These are phyloP conservation scores for Cyphomyrus plagiostoma DNA, from an alignment of 2,113 vertebrate genomes.

Conservation along the genomic window DNA sequence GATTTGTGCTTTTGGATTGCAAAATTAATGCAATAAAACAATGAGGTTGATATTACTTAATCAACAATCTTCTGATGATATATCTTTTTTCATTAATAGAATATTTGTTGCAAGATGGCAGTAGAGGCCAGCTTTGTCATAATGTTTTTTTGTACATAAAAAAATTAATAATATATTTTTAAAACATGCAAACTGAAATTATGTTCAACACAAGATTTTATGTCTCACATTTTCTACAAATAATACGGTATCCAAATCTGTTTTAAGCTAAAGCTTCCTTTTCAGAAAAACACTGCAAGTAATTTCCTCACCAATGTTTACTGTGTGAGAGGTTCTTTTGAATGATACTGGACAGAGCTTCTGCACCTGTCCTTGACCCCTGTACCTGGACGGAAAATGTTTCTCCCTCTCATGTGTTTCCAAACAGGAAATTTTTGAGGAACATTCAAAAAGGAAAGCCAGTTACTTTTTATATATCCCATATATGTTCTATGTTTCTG, in stretches of 20 bases:
- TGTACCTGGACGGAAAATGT: constrained; percentile 25
- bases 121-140: background rate
- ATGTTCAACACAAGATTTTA: background rate
- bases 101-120: background rate
- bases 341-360: constrained; percentile 26
- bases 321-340: constrained; percentile 19
- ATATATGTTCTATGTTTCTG: background rate
- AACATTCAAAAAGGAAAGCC: constrained; percentile 17
- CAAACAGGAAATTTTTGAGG: constrained; percentile 34
- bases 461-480: background rate
- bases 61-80: background rate
- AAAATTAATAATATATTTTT: background rate
- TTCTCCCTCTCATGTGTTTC: constrained; percentile 33
- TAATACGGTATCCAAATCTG: background rate
- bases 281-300: background rate
- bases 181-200: background rate
- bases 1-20: constrained; percentile 27
- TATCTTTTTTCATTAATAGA: background rate
- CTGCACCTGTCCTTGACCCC: constrained; percentile 35
- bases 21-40: background rate
- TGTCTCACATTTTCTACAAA: background rate
- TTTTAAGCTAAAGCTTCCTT: background rate
- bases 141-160: background rate
- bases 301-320: constrained; percentile 12
- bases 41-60: background rate